phyloP scores from a whole-genome alignment of 1,140 invertebrate species.

The Leptestheria dahalacensis region DNA sequence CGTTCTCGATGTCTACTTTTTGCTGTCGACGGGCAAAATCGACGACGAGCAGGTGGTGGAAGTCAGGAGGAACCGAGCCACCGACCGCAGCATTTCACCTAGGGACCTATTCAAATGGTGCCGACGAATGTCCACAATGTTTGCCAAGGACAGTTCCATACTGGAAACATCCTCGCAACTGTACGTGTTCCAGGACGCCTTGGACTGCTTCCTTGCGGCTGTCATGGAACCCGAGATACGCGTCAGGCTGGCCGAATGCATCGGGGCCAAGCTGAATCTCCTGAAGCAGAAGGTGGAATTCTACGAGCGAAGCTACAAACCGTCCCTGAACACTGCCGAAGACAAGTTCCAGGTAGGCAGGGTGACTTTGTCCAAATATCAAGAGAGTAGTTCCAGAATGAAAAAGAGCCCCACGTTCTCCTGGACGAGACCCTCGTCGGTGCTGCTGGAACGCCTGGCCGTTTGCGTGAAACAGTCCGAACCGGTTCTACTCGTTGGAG shows the following conservation, averaged over 20 bases:
- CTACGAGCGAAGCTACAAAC: slow-evolving; percentile 62
- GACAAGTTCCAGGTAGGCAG: slow-evolving; percentile 24
- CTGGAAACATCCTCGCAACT: slow-evolving; percentile 52
- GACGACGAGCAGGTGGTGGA: neutral
- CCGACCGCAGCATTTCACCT: slow-evolving; percentile 29
- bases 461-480: slow-evolving; percentile 67
- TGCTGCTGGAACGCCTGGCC: slow-evolving; percentile 71
- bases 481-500: slow-evolving; percentile 87
- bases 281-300: slow-evolving; percentile 65
- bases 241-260: slow-evolving; percentile 48
- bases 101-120: slow-evolving; percentile 91
- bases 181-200: slow-evolving; percentile 71
- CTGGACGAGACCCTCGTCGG: slow-evolving; percentile 58
- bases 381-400: neutral
- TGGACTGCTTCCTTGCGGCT: slow-evolving; percentile 77
- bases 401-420: slow-evolving; percentile 38
- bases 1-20: slow-evolving; percentile 69
- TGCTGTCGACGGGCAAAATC: slow-evolving; percentile 28
- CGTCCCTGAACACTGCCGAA: slow-evolving; percentile 37
- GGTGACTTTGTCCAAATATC: slow-evolving; percentile 20
- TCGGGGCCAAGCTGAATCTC: slow-evolving; percentile 68
- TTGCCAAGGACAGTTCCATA: slow-evolving; percentile 34
- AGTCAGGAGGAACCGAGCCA: slow-evolving; percentile 6
- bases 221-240: slow-evolving; percentile 40
- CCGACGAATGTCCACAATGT: slow-evolving; percentile 51